These are phyloP conservation scores for Agelas oroides DNA, from an alignment of 37 sponge, comb jelly and placozoan species.

Conservation along the genomic window DNA sequence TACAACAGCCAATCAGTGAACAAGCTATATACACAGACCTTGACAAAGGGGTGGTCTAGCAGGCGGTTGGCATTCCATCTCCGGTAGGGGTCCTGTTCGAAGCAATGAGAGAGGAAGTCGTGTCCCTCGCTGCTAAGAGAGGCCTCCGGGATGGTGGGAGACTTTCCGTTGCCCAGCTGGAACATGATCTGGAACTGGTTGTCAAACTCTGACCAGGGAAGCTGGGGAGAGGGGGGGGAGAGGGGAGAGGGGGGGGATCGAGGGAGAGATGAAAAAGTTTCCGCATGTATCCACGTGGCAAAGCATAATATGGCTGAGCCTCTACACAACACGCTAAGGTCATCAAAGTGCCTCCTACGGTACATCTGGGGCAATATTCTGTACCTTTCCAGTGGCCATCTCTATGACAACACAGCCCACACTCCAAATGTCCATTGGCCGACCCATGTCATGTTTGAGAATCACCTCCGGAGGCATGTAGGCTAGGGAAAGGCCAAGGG, in stretches of 20 bases:
- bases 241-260: too few species aligned
- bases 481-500: slow-evolving; percentile 34
- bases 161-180: slow-evolving; percentile 61
- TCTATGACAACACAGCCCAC: slow-evolving; percentile 90
- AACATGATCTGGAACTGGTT: slow-evolving; percentile 80
- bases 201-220: slow-evolving; percentile 83
- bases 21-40: slow-evolving; percentile 33
- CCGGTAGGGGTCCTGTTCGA: slow-evolving; percentile 41
- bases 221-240: slow-evolving; percentile 50
- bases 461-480: slow-evolving; percentile 93
- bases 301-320: background rate
- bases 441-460: slow-evolving; percentile 56
- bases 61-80: slow-evolving; percentile 61
- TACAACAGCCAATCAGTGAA: background rate
- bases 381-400: slow-evolving; percentile 89
- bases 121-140: slow-evolving; percentile 62
- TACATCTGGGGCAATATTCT: too few species aligned
- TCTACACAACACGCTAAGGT: too few species aligned
- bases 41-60: slow-evolving; percentile 75
- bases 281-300: background rate
- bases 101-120: slow-evolving; percentile 76
- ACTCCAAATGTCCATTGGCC: slow-evolving; percentile 88
- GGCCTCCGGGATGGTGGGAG: slow-evolving; percentile 35
- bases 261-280: background rate
- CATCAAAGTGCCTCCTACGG: too few species aligned